These are phyloP conservation scores for Clarias platycephalus DNA, from an alignment of 2,797 vertebrate species.

Conservation along the genomic window DNA sequence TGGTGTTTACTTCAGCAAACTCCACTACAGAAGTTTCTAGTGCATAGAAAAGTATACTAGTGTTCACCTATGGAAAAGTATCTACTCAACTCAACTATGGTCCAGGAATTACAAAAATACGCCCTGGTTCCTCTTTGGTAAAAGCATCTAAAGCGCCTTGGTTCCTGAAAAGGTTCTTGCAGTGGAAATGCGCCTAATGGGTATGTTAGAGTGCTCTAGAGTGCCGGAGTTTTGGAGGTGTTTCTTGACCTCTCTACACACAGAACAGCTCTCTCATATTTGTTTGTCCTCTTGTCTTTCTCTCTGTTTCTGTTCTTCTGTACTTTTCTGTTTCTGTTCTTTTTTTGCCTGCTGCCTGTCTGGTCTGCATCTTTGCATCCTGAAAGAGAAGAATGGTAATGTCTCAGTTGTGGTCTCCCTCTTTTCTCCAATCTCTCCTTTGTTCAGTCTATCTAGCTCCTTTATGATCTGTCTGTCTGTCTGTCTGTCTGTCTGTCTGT, in stretches of 20 bases:
- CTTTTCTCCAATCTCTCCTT: not conserved
- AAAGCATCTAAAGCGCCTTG: not conserved
- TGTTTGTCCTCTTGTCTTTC: slow-evolving; percentile 56
- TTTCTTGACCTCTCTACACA: slow-evolving; percentile 37
- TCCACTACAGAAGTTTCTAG: not conserved
- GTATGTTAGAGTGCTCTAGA: slow-evolving; percentile 4
- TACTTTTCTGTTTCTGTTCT: slow-evolving; percentile 35
- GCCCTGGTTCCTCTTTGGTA: not conserved
- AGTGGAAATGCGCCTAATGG: not conserved
- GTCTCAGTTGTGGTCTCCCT: slow-evolving; percentile 42
- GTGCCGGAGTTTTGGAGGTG: slow-evolving; percentile 20
- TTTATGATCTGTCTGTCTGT: not conserved
- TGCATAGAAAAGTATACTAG: not conserved
- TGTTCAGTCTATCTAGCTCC: not conserved
- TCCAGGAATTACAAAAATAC: not conserved
- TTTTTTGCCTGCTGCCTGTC: slow-evolving; percentile 57
- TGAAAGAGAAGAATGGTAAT: slow-evolving; percentile 60
- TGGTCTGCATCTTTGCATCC: slow-evolving; percentile 60
- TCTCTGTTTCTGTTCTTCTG: slow-evolving; percentile 35
- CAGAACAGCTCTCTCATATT: slow-evolving; percentile 67
- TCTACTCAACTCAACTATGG: not conserved
- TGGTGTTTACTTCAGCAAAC: not conserved
- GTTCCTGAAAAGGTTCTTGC: slow-evolving; percentile 27
- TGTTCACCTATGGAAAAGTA: not conserved
- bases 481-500: not conserved